phyloP scores from a whole-genome alignment of 2,113 vertebrate genomes.

The Prolemur simus region DNA sequence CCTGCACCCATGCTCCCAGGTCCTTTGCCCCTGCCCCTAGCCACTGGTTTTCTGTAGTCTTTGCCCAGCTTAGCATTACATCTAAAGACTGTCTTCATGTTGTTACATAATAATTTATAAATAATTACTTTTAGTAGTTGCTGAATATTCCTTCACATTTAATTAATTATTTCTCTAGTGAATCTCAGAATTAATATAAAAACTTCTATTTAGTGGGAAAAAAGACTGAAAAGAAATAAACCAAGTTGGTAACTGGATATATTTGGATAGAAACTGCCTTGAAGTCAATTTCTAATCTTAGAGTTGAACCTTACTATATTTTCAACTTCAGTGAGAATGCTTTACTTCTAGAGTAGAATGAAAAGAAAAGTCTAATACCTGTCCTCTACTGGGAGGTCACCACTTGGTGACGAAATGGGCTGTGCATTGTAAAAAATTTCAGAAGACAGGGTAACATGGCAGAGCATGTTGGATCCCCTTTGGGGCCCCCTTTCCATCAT shows the following conservation, averaged over 20 bases:
- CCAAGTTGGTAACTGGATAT: background rate
- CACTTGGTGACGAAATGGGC: background rate
- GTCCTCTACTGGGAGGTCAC: background rate
- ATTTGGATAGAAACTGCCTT: background rate
- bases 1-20: fast-evolving
- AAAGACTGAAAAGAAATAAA: background rate
- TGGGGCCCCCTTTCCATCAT: background rate
- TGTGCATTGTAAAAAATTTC: background rate
- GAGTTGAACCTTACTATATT: background rate
- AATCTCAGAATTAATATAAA: background rate
- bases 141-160: background rate
- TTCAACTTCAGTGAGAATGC: background rate
- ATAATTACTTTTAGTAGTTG: background rate
- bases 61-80: background rate
- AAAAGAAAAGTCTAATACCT: background rate
- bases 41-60: background rate
- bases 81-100: background rate
- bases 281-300: background rate
- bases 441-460: background rate
- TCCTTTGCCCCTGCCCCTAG: too few species aligned
- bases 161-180: background rate
- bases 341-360: background rate
- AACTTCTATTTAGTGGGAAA: background rate
- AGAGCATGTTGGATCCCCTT: background rate
- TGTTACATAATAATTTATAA: background rate